Base-by-base conservation (phyloP, 2,113 vertebrate species). In the Eolophus roseicapilla region DNA sequence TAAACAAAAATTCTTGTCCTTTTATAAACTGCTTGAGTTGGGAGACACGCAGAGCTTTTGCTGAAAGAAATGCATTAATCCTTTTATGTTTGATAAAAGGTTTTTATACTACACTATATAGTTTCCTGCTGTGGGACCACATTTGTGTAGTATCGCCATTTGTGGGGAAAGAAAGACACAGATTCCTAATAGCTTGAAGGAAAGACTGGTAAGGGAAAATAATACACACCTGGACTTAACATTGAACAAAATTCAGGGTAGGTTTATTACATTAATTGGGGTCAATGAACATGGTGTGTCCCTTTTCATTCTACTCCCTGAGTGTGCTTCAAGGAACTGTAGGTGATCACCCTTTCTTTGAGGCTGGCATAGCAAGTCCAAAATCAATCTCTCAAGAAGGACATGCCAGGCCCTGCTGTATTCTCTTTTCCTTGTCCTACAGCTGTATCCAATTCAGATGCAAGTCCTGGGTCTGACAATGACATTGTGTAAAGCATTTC, bases 21-120 rank as follows among this genome's bases (percentile, higher is more conserved):
- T 95, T 96, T 60, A 82, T 80, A 94, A 97, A 91, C 92, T 86
- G 96, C 95, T 95, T 96, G 95, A 93, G 65, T 33, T 73, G 73
- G 92, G 78, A 95, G 80, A 79, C 96, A 60, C 25, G 86, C 88
- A 69, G 95, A 96, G 95, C 77, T 94, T 97, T 96, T 91, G 74
- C 77, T 95, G 93, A 86, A 96, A 91, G 92, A 92, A 96, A 91
- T 95, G 86, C 95, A 96, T 96, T 94, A 96, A 92, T 94, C 88
- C 90, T 94, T 97, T 96, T 53, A 92, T 92, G 93, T 89, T 86
- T 88, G 77, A 92, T 88, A 82, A 96, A 91, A 93, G 93, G 62
- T 86, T 96, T 96, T 94, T 92, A 64, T 96, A 62, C 64, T 82
- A 17, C 18, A 46, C 28, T 82, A 19, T 82, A 92, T n/a, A 52